These are phyloP conservation scores for Toxostoma redivivum DNA, from an alignment of 2,113 vertebrate genomes.

Conservation along the genomic window DNA sequence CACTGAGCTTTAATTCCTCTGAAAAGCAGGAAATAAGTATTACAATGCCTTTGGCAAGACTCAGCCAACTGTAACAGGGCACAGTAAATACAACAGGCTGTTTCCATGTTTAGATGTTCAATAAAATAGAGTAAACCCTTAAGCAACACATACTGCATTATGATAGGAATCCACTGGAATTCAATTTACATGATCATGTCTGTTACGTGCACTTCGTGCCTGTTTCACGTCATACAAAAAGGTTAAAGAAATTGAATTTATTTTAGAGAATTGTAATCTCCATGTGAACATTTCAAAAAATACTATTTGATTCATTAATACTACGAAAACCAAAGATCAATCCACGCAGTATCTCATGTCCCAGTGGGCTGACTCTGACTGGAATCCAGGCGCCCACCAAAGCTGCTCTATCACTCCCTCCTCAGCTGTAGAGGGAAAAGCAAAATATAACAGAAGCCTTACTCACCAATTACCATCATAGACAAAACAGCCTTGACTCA, in stretches of 20 bases:
- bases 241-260: neutral
- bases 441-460: neutral
- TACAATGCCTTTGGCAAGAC: neutral
- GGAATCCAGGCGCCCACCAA: neutral
- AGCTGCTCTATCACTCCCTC: neutral
- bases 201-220: neutral
- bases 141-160: neutral
- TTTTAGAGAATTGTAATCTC: neutral
- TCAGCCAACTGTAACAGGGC: neutral
- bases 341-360: neutral
- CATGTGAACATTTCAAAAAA: neutral
- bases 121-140: neutral
- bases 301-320: neutral
- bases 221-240: neutral
- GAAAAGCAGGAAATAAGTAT: neutral
- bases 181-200: neutral
- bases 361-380: neutral
- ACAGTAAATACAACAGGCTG: neutral
- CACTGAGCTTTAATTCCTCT: neutral
- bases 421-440: neutral
- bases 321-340: neutral
- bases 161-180: neutral
- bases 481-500: neutral
- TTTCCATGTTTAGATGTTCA: neutral
- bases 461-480: neutral